These are phyloP conservation scores for Diachasmimorpha longicaudata DNA, from an alignment of 1,140 invertebrate genomes.

Conservation along the genomic window DNA sequence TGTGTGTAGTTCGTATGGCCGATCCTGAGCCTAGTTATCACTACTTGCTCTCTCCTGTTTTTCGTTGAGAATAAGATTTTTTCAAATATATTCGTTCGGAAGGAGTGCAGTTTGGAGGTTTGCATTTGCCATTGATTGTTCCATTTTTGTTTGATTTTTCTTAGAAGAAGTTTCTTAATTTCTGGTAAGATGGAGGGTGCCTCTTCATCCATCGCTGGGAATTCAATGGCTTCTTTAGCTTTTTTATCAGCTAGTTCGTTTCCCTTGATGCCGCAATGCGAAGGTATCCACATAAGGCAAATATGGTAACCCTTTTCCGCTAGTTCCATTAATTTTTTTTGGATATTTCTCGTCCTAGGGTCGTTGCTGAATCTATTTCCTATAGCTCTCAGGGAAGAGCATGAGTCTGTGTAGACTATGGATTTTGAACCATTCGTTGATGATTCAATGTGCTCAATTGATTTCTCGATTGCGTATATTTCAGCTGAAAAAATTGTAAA, in stretches of 20 bases:
- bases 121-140: not conserved
- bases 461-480: too few relatives aligned
- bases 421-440: too few relatives aligned
- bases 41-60: not conserved
- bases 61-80: not conserved
- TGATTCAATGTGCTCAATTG: too few relatives aligned
- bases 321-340: not conserved
- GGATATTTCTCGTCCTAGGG: not conserved
- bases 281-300: not conserved
- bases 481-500: too few relatives aligned
- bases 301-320: too few relatives aligned
- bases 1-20: not conserved
- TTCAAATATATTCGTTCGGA: not conserved
- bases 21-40: not conserved
- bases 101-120: not conserved
- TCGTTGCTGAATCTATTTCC: not conserved
- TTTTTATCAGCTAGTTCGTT: slow-evolving; percentile 14
- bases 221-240: not conserved
- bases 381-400: too few relatives aligned
- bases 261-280: slow-evolving; percentile 1
- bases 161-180: not conserved
- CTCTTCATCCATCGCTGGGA: not conserved
- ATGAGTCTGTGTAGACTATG: too few relatives aligned
- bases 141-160: not conserved
- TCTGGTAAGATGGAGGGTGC: not conserved